A percentile compares a stretch with the other conserved stretches of the same genome.
phyloP scores from a whole-genome alignment of 2,888 invertebrate species.

The Dryobota labecula region DNA sequence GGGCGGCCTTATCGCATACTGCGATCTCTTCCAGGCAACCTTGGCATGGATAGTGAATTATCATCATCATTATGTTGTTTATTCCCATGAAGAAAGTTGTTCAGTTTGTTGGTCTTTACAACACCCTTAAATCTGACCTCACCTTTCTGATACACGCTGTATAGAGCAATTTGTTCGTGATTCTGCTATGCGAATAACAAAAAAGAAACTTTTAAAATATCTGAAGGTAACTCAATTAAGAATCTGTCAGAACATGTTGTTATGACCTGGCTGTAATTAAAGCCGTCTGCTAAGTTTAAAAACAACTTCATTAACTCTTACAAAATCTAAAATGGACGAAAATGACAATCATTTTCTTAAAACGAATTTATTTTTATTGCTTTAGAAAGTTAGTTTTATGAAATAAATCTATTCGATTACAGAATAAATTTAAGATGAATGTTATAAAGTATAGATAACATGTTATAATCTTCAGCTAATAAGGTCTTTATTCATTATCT shows the following conservation, averaged over 20 bases:
- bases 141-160: background rate
- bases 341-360: slow-evolving; percentile 40
- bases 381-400: background rate
- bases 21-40: too few relatives aligned
- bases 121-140: background rate
- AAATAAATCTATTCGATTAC: background rate
- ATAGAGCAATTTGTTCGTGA: slow-evolving; percentile 4
- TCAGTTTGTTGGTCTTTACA: background rate
- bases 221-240: slow-evolving; percentile 53
- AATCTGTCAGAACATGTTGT: slow-evolving; percentile 59
- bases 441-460: background rate
- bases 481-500: background rate
- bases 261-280: slow-evolving; percentile 61
- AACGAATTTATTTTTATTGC: slow-evolving; percentile 23
- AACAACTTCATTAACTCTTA: slow-evolving; percentile 60
- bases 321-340: slow-evolving; percentile 40
- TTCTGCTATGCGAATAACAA: slow-evolving; percentile 7
- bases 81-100: background rate
- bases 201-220: slow-evolving; percentile 14
- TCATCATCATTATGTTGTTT: too few relatives aligned
- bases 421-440: background rate
- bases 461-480: background rate
- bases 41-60: too few relatives aligned
- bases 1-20: too few relatives aligned
- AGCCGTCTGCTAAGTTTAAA: slow-evolving; percentile 60